These are phyloP conservation scores for Psilopsiagon aymara DNA, from an alignment of 2,113 vertebrate species.

Conservation along the genomic window DNA sequence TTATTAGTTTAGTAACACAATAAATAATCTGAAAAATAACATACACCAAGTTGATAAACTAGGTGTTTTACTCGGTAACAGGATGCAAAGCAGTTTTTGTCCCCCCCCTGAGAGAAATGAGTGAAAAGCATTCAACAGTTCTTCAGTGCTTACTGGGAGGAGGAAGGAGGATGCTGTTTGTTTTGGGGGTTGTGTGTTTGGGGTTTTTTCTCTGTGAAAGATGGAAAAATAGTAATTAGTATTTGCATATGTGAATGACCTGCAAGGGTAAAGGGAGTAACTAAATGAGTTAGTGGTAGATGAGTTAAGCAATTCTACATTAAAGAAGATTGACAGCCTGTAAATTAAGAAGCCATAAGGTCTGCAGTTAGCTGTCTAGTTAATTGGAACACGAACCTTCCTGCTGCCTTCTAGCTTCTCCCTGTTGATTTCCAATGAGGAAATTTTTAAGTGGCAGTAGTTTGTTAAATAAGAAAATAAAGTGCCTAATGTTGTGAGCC, in stretches of 20 bases:
- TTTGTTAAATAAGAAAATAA: neutral
- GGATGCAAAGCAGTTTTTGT: neutral
- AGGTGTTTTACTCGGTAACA: neutral
- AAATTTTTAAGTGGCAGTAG: neutral
- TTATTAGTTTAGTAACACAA: neutral
- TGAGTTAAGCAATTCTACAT: neutral
- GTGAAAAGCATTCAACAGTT: neutral
- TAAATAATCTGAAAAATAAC: neutral
- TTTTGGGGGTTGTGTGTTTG: neutral
- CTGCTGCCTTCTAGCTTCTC: neutral
- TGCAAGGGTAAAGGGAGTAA: neutral
- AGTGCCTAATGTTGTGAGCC: neutral
- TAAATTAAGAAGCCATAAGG: neutral
- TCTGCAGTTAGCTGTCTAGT: neutral
- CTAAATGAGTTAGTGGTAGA: neutral
- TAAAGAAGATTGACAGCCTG: neutral
- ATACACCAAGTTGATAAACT: neutral
- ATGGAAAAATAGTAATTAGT: neutral
- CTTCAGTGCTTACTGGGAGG: neutral
- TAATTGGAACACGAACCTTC: neutral
- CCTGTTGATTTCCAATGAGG: neutral
- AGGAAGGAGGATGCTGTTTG: neutral
- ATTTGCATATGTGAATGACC: neutral
- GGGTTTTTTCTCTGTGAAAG: neutral
- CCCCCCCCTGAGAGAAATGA: neutral